Evolutionary conservation across 2,113 vertebrate species (phyloP).

Genomic region (Leucoraja erinaceus): DNA sequence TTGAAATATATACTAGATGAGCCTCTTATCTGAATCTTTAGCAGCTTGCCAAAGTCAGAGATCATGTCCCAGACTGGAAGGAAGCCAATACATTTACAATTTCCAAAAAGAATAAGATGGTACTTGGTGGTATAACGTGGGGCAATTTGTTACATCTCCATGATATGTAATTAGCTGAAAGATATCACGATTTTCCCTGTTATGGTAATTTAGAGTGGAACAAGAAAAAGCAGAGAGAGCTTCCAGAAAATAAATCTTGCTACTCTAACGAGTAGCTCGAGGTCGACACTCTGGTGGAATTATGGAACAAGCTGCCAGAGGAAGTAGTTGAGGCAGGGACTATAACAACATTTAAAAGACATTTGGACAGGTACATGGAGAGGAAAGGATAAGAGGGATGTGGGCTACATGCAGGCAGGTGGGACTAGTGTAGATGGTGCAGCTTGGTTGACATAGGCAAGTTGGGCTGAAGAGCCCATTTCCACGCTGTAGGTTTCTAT

Average conservation of each 20-base stretch:
- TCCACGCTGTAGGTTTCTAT: too few relatives aligned
- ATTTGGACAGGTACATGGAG: too few relatives aligned
- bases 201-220: not conserved
- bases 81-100: too few relatives aligned
- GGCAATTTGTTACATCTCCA: not conserved
- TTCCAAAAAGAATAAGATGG: too few relatives aligned
- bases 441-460: too few relatives aligned
- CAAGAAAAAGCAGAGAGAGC: not conserved
- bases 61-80: not conserved
- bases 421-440: too few relatives aligned
- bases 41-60: not conserved
- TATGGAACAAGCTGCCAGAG: not conserved
- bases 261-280: not conserved
- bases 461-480: too few relatives aligned
- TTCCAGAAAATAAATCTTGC: not conserved
- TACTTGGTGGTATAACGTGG: too few relatives aligned
- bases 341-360: too few relatives aligned
- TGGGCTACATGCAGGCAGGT: too few relatives aligned
- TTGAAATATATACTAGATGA: not conserved
- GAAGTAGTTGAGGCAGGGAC: too few relatives aligned
- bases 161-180: not conserved
- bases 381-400: too few relatives aligned
- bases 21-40: not conserved
- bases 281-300: not conserved
- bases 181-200: not conserved